A percentile compares a stretch with the other conserved stretches of the same genome.
Evolutionary conservation across 2,113 vertebrate species (phyloP).

Genomic region (Drymodes brunneopygia): DNA sequence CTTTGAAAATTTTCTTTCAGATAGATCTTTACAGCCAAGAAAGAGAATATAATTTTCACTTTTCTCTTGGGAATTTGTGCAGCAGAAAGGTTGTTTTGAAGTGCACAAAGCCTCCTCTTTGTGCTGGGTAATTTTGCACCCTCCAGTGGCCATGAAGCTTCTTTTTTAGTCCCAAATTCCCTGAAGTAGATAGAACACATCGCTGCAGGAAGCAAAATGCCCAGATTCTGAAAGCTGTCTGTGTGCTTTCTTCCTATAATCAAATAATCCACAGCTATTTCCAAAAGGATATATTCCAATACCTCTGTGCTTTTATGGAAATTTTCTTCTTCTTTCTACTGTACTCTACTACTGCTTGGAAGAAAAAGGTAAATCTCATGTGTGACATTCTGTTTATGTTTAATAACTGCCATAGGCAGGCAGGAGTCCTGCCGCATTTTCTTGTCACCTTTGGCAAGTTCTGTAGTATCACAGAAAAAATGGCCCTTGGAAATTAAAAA

Average conservation of each 20-base stretch:
- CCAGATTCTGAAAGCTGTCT: not conserved
- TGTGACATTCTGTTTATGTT: not conserved
- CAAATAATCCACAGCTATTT: not conserved
- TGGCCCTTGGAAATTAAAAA: not conserved
- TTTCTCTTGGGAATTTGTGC: not conserved
- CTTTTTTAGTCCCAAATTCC: not conserved
- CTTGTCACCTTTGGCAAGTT: not conserved
- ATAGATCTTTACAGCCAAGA: not conserved
- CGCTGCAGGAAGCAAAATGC: not conserved
- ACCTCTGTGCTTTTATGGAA: not conserved
- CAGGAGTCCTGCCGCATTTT: not conserved
- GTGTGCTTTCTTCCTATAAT: not conserved
- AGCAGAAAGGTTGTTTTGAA: not conserved
- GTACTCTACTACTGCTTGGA: not conserved
- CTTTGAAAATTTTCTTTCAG: not conserved
- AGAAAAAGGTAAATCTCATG: not conserved
- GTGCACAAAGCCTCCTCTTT: not conserved
- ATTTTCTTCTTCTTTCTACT: not conserved
- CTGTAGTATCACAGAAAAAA: not conserved
- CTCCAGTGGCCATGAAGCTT: not conserved
- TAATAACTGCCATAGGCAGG: not conserved
- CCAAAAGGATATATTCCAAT: not conserved
- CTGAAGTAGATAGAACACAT: not conserved
- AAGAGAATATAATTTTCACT: not conserved
- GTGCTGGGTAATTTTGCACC: not conserved